phyloP scores from a whole-genome alignment of 1,140 invertebrate species.

The Marisa cornuarietis region DNA sequence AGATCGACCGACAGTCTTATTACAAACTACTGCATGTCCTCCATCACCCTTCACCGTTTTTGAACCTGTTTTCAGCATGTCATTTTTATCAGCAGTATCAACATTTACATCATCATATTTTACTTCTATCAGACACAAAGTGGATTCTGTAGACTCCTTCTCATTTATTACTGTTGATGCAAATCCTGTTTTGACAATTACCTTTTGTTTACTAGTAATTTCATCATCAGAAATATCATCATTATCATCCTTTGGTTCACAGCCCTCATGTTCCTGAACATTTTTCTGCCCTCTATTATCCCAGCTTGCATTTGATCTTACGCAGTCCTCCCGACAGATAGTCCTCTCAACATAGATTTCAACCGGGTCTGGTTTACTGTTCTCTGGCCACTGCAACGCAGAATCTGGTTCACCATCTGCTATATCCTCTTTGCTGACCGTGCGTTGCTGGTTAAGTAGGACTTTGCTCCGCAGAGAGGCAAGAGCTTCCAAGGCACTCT shows the following conservation, averaged over 20 bases:
- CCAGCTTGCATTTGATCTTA: no score
- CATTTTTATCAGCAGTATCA: constrained; percentile 9
- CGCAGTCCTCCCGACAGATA: no score
- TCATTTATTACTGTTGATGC: neutral
- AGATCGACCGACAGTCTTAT: neutral
- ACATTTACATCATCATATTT: constrained; percentile 2
- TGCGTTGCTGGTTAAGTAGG: neutral
- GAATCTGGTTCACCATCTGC: neutral
- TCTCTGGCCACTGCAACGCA: no score
- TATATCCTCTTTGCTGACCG: neutral
- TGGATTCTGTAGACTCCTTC: neutral
- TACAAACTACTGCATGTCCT: neutral
- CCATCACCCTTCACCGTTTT: neutral
- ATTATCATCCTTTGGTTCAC: no score
- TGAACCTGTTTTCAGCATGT: neutral
- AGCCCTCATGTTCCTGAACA: no score
- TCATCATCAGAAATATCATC: no score
- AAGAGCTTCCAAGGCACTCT: constrained; percentile 7
- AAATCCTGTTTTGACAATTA: neutral
- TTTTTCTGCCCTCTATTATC: no score
- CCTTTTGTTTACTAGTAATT: no score
- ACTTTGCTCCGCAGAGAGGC: constrained; percentile 4
- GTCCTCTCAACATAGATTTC: no score
- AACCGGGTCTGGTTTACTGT: no score
- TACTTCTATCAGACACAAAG: neutral